Conservation (phyloP, 2,797 vertebrate genomes). For the Tragelaphus oryx region DNA sequence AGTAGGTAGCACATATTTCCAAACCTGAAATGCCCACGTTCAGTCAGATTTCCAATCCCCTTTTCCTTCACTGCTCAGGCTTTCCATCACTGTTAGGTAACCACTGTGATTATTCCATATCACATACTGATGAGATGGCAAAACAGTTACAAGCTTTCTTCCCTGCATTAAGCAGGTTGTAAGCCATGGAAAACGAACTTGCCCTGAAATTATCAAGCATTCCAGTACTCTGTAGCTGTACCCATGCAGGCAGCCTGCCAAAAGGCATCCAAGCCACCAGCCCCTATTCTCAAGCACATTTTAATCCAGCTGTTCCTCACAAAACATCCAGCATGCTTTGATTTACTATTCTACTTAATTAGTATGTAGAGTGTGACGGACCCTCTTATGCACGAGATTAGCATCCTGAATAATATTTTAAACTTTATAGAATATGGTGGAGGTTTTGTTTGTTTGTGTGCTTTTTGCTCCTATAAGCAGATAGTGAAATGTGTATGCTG, state of each 20-base stretch:
- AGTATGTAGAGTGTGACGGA: constrained; percentile 57
- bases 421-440: constrained; percentile 18
- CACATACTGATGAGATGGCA: constrained; percentile 81
- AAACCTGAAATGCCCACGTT: constrained; percentile 82
- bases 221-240: constrained; percentile 73
- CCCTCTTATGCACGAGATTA: constrained; percentile 62
- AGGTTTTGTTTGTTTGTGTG: background rate
- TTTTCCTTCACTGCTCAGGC: constrained; percentile 72
- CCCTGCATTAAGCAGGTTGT: constrained; percentile 76
- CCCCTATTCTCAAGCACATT: constrained; percentile 77
- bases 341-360: constrained; percentile 76
- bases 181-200: constrained; percentile 78
- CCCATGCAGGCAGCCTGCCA: constrained; percentile 76
- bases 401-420: constrained; percentile 48
- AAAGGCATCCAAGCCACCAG: constrained; percentile 49
- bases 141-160: constrained; percentile 77
- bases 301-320: constrained; percentile 79
- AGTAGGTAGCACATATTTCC: constrained; percentile 85
- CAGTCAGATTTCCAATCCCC: constrained; percentile 82
- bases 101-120: constrained; percentile 79
- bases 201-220: constrained; percentile 78
- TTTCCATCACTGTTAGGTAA: constrained; percentile 82
- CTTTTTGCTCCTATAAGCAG: constrained; percentile 24
- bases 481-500: background rate
- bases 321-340: constrained; percentile 76